Evolutionary conservation across 1,140 invertebrate species (phyloP), one percentile per base, ranked within the genome.

Genomic region (Achroia grisella): DNA sequence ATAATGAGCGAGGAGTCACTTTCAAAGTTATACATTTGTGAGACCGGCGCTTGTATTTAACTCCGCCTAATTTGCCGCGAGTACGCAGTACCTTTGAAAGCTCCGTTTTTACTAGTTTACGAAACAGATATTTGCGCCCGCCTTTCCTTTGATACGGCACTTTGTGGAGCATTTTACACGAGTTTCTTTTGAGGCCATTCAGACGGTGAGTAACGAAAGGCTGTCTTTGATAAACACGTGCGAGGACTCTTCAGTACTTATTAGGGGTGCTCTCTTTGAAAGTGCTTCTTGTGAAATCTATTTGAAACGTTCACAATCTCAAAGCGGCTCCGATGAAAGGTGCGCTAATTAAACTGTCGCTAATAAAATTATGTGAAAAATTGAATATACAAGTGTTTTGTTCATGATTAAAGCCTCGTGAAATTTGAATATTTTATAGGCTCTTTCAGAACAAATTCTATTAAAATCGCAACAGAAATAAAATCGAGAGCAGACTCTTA

Each of bases 161-260:
- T 82, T 85, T 82, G 78, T 78, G 71, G 71, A 82, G 74, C 77
- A 74, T 85, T 85, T 85, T 85, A 85, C 81, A 81, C 78, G 78
- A 82, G 81, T 82, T 82, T 82, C 78, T 82, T 85, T 85, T 85
- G 80, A 85, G 76, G 69, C 78, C 76, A 82, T 85, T 85, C 81
- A 85, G 76, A 85, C 81, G 78, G 76, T 85, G 77, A 82, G 79
- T 82, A 85, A 85, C 78, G 81, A 82, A 84, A 85, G 81, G 81
- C 78, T 82, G 81, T 82, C 81, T 85, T 83, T 85, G 78, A 83
- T 85, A 83, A 85, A 85, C 81, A 85, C 81, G 81, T 85, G 79
- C 81, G 78, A 81, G 81, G 78, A 82, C 77, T 85, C 78, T 85
- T 83, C 77, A 85, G 77, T 83, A 82, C 78, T 85, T 85, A 85